These are phyloP conservation scores for Itoplectis maculator DNA, from an alignment of 2,888 invertebrate genomes.

Conservation along the genomic window DNA sequence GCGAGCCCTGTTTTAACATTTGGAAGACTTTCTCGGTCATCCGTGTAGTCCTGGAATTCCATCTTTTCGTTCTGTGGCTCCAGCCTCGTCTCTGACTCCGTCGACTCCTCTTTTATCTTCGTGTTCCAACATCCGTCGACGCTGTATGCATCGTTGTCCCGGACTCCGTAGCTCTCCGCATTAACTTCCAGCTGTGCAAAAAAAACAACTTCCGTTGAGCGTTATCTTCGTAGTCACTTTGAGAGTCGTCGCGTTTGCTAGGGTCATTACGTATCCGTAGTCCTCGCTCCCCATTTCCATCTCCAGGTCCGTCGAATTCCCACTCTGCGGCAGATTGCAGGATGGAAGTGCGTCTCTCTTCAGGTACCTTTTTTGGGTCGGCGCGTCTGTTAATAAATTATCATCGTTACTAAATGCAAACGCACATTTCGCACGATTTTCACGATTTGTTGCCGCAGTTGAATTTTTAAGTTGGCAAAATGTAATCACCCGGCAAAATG, in stretches of 20 bases:
- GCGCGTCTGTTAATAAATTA: constrained; percentile 9
- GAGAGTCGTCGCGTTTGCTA: too few species aligned
- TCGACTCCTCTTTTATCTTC: constrained; percentile 6
- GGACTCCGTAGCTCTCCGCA: neutral
- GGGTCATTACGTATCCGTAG: too few species aligned
- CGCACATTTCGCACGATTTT: too few species aligned
- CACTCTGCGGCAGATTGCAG: constrained; percentile 5
- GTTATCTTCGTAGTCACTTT: too few species aligned
- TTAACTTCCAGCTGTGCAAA: too few species aligned
- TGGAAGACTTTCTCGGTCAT: neutral
- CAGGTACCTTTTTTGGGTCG: constrained; percentile 2
- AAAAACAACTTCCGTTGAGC: too few species aligned
- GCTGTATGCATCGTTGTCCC: neutral
- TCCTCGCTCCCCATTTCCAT: neutral
- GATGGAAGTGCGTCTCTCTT: constrained; percentile 35
- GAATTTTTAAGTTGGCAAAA: too few species aligned
- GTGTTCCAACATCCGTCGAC: neutral
- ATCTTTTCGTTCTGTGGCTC: neutral
- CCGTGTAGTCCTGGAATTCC: neutral
- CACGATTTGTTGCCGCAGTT: too few species aligned
- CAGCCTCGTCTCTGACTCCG: neutral
- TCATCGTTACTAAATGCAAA: too few species aligned
- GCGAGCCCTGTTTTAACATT: neutral
- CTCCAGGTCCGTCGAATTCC: neutral
- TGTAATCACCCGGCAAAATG: constrained; percentile 50